Evolutionary conservation across 2,797 vertebrate genomes (phyloP).

Genomic region (Emydoidea blandingii): DNA sequence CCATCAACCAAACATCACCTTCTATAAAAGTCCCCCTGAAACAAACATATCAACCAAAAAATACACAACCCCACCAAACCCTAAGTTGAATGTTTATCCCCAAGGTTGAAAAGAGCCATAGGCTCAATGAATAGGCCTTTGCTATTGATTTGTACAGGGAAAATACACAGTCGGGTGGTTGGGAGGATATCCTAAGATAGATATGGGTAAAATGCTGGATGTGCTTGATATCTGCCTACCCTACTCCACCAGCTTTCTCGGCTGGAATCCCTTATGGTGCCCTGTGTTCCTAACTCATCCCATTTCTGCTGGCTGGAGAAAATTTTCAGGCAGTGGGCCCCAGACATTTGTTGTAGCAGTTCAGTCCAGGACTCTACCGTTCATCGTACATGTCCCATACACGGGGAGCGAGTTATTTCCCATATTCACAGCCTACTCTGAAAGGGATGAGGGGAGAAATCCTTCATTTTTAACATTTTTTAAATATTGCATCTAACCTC

Average conservation of each 20-base stretch:
- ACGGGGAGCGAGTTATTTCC: background rate
- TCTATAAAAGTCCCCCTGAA: background rate
- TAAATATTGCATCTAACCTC: background rate
- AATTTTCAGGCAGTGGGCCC: background rate
- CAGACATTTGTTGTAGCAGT: rapidly evolving
- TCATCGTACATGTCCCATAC: rapidly evolving
- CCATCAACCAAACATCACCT: background rate
- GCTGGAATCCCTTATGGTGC: background rate
- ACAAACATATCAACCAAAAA: background rate
- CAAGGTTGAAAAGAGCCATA: background rate
- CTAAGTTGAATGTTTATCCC: background rate
- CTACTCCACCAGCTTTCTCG: background rate
- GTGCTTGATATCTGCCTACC: background rate
- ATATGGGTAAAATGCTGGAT: background rate
- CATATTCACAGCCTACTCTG: background rate
- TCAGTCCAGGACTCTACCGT: background rate
- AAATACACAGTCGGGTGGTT: background rate
- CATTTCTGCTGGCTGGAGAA: background rate
- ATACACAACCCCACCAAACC: background rate
- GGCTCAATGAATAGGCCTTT: background rate
- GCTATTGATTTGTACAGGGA: background rate
- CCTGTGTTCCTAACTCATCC: background rate
- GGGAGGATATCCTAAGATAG: background rate
- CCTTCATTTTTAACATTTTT: background rate
- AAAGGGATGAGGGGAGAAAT: background rate